Evolutionary conservation across 2,888 invertebrate species (phyloP), one percentile per base, ranked within the genome.

Genomic region (Silvanus unidentatus): DNA sequence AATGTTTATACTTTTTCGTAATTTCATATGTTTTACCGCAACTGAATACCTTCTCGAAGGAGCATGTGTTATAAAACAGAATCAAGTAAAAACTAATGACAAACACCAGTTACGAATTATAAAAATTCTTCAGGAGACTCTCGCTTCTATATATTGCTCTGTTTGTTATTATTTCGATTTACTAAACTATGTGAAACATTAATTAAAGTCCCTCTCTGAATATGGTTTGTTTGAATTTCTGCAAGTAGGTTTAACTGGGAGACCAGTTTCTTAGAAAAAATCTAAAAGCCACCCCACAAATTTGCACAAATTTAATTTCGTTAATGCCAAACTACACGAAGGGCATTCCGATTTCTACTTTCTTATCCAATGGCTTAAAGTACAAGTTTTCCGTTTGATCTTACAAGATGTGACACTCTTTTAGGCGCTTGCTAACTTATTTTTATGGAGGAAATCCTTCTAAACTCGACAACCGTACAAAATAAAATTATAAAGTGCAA

Each of bases 401-500:
- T 48, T 41, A 30, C 40, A 45, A 40, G 32, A 51, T 50, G 49
- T 52, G 50, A 47, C 50, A 49, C 48, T 45, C 45, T 49, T 48
- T 47, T 32, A n/a, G 13, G 13, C 32, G 32, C 10, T 32, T 12
- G 32, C 13, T n/a, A 32, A 32, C 11, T 32, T 32, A 32, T 32
- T 32, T 32, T 32, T 12, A 32, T 22, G n/a, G 32, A 32, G 32
- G 13, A 32, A 12, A 32, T 32, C 32, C 13, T 12, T 32, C 32
- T 5, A 32, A 51, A 52, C 43, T 52, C 50, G 43, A 52, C 48
- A 52, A 51, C 38, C 54, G 52, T 54, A 49, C 47, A 42, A 55
- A 58, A 58, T 49, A 49, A 53, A 58, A 57, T 58, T 54, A 58
- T 54, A 53, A 52, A 58, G 55, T 57, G 53, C 55, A 49, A 48